Base-by-base conservation (phyloP, 2,888 invertebrate genomes). In the Hemaris fuciformis region DNA sequence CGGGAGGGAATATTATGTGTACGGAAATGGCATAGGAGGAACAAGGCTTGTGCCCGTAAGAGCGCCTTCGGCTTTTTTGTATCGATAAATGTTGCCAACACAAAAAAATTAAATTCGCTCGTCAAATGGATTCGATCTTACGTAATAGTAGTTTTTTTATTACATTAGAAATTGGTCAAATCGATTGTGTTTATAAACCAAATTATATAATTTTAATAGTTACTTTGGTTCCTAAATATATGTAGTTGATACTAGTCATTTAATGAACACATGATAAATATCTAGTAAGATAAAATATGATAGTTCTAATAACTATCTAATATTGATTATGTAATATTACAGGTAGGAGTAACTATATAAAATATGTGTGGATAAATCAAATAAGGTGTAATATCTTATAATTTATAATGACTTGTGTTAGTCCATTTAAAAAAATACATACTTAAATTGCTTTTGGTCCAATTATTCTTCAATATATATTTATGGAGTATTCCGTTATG, bases 1-100 rank as follows among this genome's bases (percentile, higher is more conserved):
- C 73, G 97, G 97, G 0, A 93, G 96, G 57, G 95, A 96, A 75
- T 97, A 97, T 83, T 95, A 95, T 85, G 94, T 96, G 0, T 92
- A 94, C 25, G 93, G 93, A 15, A 93, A 94, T 20, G 84, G 89
- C 2, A 93, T 90, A 62, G 96, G 96, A 0, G 94, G 94, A 20
- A 94, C 88, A n/a, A 94, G 94, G 69, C 88, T 97, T 63, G 94
- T 97, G 59, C 97, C 97, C 0, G 93, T 95, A 0, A 88, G 96
- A 68, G 94, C 95, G 2, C 96, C 97, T 0, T 97, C 97, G 0
- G 96, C 97, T 10, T 94, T 96, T 57, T 85, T 97, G 3, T 97
- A 96, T 86, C 95, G 95, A 61, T 74, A 63, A 38, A n/a, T 38
- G 38, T 38, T n/a, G 38, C 38, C n/a, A 38, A n/a, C 5, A 38